These are phyloP conservation scores for Seira sanloemensis DNA, from an alignment of 2,888 invertebrate genomes.

Conservation along the genomic window DNA sequence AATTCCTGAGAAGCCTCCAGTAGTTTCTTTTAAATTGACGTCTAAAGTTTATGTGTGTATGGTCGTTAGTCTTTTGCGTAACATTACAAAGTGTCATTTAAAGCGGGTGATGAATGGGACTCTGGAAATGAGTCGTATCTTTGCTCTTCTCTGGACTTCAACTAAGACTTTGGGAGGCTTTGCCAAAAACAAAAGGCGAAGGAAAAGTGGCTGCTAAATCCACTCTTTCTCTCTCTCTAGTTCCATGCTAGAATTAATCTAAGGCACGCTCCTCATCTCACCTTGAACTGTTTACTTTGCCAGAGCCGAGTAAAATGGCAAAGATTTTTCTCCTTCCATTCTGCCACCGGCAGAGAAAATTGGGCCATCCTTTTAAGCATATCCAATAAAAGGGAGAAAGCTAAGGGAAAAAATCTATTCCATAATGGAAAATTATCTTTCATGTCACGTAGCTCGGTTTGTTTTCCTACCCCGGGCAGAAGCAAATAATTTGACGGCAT, in stretches of 20 bases:
- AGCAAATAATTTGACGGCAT: background rate
- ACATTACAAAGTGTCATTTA: background rate
- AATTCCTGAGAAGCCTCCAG: background rate
- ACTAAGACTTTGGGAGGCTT: background rate
- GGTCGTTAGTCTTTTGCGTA: too few species aligned
- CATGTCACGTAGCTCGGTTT: slow-evolving; percentile 1
- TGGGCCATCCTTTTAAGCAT: slow-evolving; percentile 36
- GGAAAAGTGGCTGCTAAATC: background rate
- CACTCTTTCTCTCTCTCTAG: background rate
- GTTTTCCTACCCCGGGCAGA: background rate
- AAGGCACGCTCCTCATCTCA: slow-evolving; percentile 21
- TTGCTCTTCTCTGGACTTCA: slow-evolving; percentile 37
- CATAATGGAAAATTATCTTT: background rate
- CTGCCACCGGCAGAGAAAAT: slow-evolving; percentile 2
- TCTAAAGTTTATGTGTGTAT: too few species aligned
- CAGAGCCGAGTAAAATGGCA: slow-evolving; percentile 1
- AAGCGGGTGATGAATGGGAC: slow-evolving; percentile 23
- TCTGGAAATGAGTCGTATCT: slow-evolving; percentile 54
- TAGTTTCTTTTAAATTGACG: too few species aligned
- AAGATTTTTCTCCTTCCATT: slow-evolving; percentile 6
- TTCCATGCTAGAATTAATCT: slow-evolving; percentile 13
- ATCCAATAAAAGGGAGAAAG: background rate
- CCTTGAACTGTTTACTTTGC: slow-evolving; percentile 55
- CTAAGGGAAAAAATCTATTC: background rate
- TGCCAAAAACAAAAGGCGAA: slow-evolving; percentile 30